Base-by-base conservation (phyloP, 2,888 invertebrate genomes). In the Zaprionus obscuricornis region DNA sequence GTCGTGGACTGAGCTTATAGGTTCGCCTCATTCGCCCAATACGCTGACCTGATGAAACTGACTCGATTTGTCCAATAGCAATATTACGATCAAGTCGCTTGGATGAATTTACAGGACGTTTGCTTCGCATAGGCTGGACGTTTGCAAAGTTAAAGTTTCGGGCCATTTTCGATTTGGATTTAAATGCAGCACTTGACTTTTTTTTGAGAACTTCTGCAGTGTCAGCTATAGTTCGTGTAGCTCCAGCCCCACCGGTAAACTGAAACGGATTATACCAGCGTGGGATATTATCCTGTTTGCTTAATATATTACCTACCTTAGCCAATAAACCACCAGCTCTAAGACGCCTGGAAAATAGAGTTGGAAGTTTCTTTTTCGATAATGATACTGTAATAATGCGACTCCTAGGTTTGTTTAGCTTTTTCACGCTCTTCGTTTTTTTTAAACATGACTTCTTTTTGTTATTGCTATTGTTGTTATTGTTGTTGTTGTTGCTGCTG, bases 1-100 rank as follows among this genome's bases (percentile, higher is more conserved):
- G 20, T 1, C 72, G 71, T 0, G 51, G 22, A 7, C 71, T 69
- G 0, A 69, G 29, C 22, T 42, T 71, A 26, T 49, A 66, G 13
- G 2, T 22, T 4, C 22, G 22, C 22, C 7, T 22, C 22, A 22
- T 22, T 7, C 7, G 22, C 22, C 7, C 7, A 7, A 4, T 7
- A 22, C n/a, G 22, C 5, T 22, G 22, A 7, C 22, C 7, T 33
- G 33, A 5, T 13, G 2, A 16, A 6, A 16, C n/a, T 29, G 29
- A 11, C 29, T 29, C 14, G 29, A 3, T 8, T 29, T 6, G 29
- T n/a, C n/a, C n/a, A n/a, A 5, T 6, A 7, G 7, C 22, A 22
- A 4, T 22, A 5, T 22, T 4, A 7, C 22, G 5, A 22, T 4
- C 22, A 22, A 4, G 5, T 22, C 22, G 22, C 4, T 22, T n/a